A percentile compares a stretch with the other conserved stretches of the same genome.
phyloP scores from a whole-genome alignment of 1,140 invertebrate species.

The Anastrepha ludens region DNA sequence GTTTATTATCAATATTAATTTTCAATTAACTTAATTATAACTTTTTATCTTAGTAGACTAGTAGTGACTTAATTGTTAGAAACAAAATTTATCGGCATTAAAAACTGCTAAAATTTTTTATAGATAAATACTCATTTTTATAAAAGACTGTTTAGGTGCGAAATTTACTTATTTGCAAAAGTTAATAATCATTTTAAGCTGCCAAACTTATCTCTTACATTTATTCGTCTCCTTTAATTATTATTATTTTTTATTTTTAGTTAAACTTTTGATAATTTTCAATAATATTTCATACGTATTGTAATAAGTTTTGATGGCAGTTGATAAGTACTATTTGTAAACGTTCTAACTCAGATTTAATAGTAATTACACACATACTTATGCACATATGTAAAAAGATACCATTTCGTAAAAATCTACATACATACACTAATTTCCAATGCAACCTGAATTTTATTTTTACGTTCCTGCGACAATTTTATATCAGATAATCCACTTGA shows the following conservation, averaged over 20 bases:
- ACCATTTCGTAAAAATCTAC: neutral
- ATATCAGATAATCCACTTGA: neutral
- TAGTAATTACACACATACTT: slow-evolving; percentile 30
- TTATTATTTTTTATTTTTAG: slow-evolving; percentile 19
- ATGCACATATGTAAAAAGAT: neutral
- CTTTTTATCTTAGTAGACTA: slow-evolving; percentile 50
- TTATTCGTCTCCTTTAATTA: neutral
- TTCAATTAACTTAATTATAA: slow-evolving; percentile 31
- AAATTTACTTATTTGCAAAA: neutral
- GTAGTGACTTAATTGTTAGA: slow-evolving; percentile 52
- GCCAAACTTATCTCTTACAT: neutral
- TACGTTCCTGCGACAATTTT: neutral
- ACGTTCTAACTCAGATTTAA: neutral
- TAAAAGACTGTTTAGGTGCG: neutral
- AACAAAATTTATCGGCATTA: slow-evolving; percentile 20
- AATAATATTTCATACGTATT: neutral
- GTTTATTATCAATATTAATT: slow-evolving; percentile 43
- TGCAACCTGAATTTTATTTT: neutral
- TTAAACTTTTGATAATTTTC: neutral
- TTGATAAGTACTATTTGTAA: slow-evolving; percentile 24
- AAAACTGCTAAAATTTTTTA: neutral
- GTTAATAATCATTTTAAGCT: neutral
- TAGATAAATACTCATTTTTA: neutral
- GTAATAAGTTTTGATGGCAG: slow-evolving; percentile 12
- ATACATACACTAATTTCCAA: neutral